These are phyloP conservation scores for Calephelis nemesis DNA, from an alignment of 1,140 invertebrate species.

Conservation along the genomic window DNA sequence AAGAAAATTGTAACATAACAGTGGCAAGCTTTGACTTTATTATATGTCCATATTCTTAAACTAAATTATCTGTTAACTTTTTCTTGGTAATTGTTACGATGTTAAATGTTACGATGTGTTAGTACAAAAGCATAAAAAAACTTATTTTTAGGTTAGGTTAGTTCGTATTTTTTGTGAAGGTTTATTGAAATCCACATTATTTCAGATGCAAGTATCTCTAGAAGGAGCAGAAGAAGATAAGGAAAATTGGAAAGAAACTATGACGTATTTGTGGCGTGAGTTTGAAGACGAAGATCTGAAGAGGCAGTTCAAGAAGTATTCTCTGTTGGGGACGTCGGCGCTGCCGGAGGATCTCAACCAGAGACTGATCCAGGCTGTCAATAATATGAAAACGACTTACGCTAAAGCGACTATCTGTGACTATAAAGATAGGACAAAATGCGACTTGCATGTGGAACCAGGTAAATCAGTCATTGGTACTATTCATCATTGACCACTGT, in stretches of 20 bases:
- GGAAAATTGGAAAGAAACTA: slow-evolving; percentile 80
- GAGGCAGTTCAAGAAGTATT: slow-evolving; percentile 83
- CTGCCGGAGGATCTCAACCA: slow-evolving; percentile 84
- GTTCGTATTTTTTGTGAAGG: no score
- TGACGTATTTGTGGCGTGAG: slow-evolving; percentile 82
- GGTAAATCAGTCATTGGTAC: slow-evolving; percentile 64
- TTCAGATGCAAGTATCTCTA: slow-evolving; percentile 62
- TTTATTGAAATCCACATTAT: slow-evolving; percentile 19
- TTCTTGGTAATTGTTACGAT: no score
- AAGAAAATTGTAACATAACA: no score
- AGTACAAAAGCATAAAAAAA: no score
- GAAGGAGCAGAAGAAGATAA: slow-evolving; percentile 73
- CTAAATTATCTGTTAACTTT: no score
- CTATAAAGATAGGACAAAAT: slow-evolving; percentile 83
- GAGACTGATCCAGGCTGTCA: slow-evolving; percentile 82
- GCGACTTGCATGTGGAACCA: slow-evolving; percentile 87
- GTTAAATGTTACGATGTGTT: no score
- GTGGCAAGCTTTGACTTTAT: no score
- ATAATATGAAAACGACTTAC: slow-evolving; percentile 89
- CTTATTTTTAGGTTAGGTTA: no score
- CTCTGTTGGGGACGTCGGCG: slow-evolving; percentile 84
- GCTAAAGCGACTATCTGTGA: slow-evolving; percentile 90
- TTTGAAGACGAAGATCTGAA: slow-evolving; percentile 81
- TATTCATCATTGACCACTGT: no score
- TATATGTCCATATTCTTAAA: no score